A percentile compares a stretch with the other conserved stretches of the same genome.
phyloP scores from a whole-genome alignment of 2,888 invertebrate genomes.

The Cheilosia vernalis region DNA sequence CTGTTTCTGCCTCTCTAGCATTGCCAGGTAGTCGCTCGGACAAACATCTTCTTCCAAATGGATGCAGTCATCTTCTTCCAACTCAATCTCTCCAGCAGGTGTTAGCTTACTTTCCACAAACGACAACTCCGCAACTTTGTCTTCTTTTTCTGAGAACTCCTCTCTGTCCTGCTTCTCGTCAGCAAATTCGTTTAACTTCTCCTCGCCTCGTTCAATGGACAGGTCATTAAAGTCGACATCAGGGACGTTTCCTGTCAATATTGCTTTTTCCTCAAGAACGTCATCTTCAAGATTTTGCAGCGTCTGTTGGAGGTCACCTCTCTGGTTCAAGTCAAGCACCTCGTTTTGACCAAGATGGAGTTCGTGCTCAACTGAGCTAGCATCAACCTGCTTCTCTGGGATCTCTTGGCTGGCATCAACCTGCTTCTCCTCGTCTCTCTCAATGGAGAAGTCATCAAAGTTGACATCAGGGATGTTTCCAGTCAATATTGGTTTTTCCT shows the following conservation, averaged over 20 bases:
- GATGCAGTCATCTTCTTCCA: conserved; percentile 61
- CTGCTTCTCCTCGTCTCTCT: conserved; percentile 45
- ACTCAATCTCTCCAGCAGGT: conserved; percentile 46
- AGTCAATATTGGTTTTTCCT: conserved; percentile 69
- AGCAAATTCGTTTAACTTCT: conserved; percentile 44
- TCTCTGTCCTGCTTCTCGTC: conserved; percentile 64
- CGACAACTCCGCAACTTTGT: conserved; percentile 26
- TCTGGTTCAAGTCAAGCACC: conserved; percentile 57
- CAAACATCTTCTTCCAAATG: conserved; percentile 63
- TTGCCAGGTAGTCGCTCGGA: conserved; percentile 58
- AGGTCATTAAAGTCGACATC: conserved; percentile 19
- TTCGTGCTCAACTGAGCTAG: conserved; percentile 29
- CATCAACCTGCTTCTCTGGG: conserved; percentile 54
- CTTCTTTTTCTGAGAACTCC: conserved; percentile 63
- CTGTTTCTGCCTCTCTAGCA: conserved; percentile 48
- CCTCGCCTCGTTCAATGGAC: conserved; percentile 11
- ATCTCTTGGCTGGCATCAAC: conserved; percentile 39
- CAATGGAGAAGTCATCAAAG: conserved; percentile 17
- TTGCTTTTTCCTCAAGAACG: conserved; percentile 68
- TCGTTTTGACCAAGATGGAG: conserved; percentile 1
- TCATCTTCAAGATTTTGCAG: conserved; percentile 60
- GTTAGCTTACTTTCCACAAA: conserved; percentile 42
- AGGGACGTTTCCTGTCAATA: conserved; percentile 35
- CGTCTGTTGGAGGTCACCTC: conserved; percentile 55
- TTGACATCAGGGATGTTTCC: conserved; percentile 19